Evolutionary conservation across 2,113 vertebrate species (phyloP).

Genomic region (Jaculus jaculus): DNA sequence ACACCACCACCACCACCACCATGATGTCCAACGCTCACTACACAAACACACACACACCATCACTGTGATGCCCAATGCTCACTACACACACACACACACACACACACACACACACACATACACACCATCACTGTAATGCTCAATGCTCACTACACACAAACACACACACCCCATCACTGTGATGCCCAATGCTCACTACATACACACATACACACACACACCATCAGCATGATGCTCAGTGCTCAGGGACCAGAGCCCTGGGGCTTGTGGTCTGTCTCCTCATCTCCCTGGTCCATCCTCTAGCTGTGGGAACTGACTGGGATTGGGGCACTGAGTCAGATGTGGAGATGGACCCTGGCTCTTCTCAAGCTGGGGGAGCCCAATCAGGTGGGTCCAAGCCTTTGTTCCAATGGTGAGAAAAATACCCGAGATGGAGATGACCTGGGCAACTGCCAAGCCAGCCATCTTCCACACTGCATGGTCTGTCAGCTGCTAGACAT

Average conservation of each 20-base stretch:
- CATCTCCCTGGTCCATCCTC: not conserved
- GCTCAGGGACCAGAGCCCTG: not conserved
- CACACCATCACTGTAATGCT: no score
- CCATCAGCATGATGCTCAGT: no score
- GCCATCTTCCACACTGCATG: fast-evolving
- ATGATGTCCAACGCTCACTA: not conserved
- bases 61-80: not conserved
- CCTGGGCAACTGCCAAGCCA: no score
- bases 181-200: not conserved
- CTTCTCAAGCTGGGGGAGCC: not conserved
- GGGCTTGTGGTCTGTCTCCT: not conserved
- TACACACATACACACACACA: no score
- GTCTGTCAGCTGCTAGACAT: not conserved
- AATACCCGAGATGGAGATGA: not conserved
- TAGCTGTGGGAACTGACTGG: not conserved
- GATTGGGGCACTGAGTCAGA: not conserved
- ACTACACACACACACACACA: no score
- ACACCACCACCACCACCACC: no score
- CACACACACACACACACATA: no score
- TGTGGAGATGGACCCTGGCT: not conserved
- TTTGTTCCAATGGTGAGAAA: not conserved
- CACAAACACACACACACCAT: no score
- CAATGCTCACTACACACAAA: not conserved
- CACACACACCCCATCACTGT: no score
- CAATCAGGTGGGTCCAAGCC: not conserved